Evolutionary conservation across 2,797 vertebrate genomes (phyloP), one percentile per base, ranked within the genome.

Genomic region (Gymnothorax javanicus): DNA sequence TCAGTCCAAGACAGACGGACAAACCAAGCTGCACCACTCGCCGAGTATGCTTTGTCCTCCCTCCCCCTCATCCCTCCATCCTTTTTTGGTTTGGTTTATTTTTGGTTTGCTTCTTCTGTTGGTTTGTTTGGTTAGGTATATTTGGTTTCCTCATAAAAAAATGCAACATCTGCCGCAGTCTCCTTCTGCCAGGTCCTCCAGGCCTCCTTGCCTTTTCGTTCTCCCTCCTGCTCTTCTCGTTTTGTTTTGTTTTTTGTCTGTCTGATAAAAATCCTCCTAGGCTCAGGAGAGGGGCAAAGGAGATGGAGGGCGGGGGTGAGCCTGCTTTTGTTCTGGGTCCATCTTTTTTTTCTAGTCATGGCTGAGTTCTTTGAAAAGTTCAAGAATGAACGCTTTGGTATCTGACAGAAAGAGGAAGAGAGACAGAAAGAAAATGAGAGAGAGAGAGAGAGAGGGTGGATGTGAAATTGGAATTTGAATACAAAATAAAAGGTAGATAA

Each of bases 61-160:
- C 88, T 20, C 87, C 90, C 91, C 90, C 90, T 94, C 91, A 91
- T 91, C 91, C 91, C 93, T 95, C 94, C 94, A 93, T 95, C 94
- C 89, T 88, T 93, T 92, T 95, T 96, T 95, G 94, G 95, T 93
- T 94, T 91, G 91, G 91, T 94, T 89, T 94, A 88, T 95, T 95
- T 96, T 96, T 96, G 96, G 95, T 96, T 96, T 96, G 94, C 92
- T 95, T 95, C 94, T 92, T 93, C 95, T 92, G 88, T 93, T 94
- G 92, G 93, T 94, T 94, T 91, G 92, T 90, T 94, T 92, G 88
- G 89, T 90, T 91, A 86, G 86, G 84, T 85, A 88, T 92, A 90
- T 94, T 95, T 95, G 95, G 94, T 95, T 93, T 95, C 92, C 93
- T 94, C 91, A 94, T 95, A 92, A 67, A 93, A 93, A 94, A 96